A percentile compares a stretch with the other conserved stretches of the same genome.
Evolutionary conservation across 2,113 vertebrate species (phyloP).

Genomic region (Corythaixoides concolor): DNA sequence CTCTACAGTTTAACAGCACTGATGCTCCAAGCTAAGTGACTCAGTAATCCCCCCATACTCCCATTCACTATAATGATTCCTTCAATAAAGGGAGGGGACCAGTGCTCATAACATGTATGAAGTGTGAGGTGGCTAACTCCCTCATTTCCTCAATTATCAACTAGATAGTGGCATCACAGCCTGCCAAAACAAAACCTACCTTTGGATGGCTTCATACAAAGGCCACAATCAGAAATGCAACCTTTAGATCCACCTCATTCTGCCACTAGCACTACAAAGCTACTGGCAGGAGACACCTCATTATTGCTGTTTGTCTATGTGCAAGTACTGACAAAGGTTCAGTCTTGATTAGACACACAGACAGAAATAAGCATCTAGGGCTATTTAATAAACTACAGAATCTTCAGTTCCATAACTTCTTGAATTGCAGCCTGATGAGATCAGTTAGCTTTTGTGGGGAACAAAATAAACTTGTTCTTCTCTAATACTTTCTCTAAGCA

Average conservation of each 20-base stretch:
- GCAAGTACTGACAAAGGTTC: not conserved
- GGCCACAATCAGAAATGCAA: not conserved
- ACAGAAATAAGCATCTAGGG: not conserved
- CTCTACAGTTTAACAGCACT: not conserved
- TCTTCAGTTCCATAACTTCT: not conserved
- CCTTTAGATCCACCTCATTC: not conserved
- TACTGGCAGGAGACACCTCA: not conserved
- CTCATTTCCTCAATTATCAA: not conserved
- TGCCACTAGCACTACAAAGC: not conserved
- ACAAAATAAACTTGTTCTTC: not conserved
- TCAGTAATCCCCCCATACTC: not conserved
- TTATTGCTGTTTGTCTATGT: not conserved
- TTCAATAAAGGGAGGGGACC: not conserved
- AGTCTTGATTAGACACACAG: not conserved
- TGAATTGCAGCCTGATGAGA: not conserved
- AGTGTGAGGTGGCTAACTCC: not conserved
- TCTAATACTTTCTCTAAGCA: not conserved
- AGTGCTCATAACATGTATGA: rapidly evolving
- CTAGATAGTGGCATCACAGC: not conserved
- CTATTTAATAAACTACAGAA: not conserved
- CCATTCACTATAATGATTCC: not conserved
- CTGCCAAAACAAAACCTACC: not conserved
- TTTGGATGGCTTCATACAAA: not conserved
- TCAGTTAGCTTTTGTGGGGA: not conserved
- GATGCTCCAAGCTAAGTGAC: not conserved